phyloP scores from a whole-genome alignment of 2,113 vertebrate species.

The Reinhardtius hippoglossoides region DNA sequence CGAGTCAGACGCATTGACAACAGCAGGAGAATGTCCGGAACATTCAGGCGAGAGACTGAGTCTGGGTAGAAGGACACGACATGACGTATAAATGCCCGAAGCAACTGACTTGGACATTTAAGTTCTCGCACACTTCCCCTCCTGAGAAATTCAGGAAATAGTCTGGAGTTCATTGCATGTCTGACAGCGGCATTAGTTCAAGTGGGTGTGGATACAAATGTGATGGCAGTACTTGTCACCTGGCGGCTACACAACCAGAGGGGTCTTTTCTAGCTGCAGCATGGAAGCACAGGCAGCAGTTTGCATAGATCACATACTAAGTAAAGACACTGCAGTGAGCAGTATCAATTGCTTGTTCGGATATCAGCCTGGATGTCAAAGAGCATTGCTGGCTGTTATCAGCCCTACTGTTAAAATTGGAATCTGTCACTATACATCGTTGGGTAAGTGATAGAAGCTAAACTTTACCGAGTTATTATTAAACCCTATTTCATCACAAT shows the following conservation, averaged over 20 bases:
- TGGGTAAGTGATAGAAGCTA: slow-evolving; percentile 8
- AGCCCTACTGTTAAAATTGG: slow-evolving; percentile 29
- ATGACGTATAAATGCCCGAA: too few relatives aligned
- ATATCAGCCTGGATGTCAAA: slow-evolving; percentile 41
- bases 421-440: slow-evolving; percentile 32
- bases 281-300: slow-evolving; percentile 33
- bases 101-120: background rate
- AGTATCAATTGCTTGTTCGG: slow-evolving; percentile 30
- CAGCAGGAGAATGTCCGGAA: too few relatives aligned
- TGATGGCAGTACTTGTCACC: slow-evolving; percentile 9
- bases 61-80: too few relatives aligned
- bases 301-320: slow-evolving; percentile 68
- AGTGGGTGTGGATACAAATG: slow-evolving; percentile 60
- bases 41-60: too few relatives aligned
- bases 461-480: slow-evolving; percentile 10
- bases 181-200: background rate
- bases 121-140: background rate
- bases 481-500: slow-evolving; percentile 7
- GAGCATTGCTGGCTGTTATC: slow-evolving; percentile 36
- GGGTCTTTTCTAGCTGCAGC: slow-evolving; percentile 35
- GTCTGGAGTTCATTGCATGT: too few relatives aligned
- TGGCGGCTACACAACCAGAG: slow-evolving; percentile 28
- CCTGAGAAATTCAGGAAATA: too few relatives aligned
- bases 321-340: slow-evolving; percentile 17
- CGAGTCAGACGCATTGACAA: background rate